Evolutionary conservation across 1,140 invertebrate species (phyloP), one percentile per base, ranked within the genome.

Genomic region (Amphibalanus amphitrite): DNA sequence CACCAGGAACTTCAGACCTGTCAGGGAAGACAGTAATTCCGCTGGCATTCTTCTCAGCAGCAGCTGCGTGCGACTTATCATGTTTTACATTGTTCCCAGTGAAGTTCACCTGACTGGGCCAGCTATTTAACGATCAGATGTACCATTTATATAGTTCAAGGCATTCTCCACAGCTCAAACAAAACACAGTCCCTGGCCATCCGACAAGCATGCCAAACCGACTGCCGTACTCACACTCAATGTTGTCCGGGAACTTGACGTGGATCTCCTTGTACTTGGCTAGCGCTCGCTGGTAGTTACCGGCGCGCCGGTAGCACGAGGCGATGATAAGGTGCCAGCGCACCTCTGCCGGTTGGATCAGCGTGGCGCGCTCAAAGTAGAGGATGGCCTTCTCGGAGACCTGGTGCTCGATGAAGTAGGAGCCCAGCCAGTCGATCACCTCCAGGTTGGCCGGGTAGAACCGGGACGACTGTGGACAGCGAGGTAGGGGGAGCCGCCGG

Each of bases 351-450:
- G 92, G 92, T 80, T 93, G 89, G 76, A 94, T 86, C n/a, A 92
- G 82, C 10, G 91, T 86, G 0, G 93, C 93, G 78, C 88, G 87
- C 80, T 95, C 89, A 79, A 95, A 95, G 80, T 91, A 95, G 29
- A 83, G 83, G 65, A 95, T 84, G 6, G 94, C 92, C 81, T 94
- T 94, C 79, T 97, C 94, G 65, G 90, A 74, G 25, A 76, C 74
- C 67, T 75, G 74, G 38, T 73, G 72, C 76, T 94, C 90, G 71
- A 95, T 89, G 77, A 92, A 94, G 79, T 96, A 95, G 0, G 90
- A 90, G 67, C 90, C 92, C 30, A 97, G 83, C 87, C 93, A 97
- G 78, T 94, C 90, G 72, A 97, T 90, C 0, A 93, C 91, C 71
- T 88, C 86, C 68, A 95, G 86, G 81, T 92, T 91, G 59, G 90